Conservation (phyloP, 1,140 invertebrate species). For the Drosophila varians region DNA sequence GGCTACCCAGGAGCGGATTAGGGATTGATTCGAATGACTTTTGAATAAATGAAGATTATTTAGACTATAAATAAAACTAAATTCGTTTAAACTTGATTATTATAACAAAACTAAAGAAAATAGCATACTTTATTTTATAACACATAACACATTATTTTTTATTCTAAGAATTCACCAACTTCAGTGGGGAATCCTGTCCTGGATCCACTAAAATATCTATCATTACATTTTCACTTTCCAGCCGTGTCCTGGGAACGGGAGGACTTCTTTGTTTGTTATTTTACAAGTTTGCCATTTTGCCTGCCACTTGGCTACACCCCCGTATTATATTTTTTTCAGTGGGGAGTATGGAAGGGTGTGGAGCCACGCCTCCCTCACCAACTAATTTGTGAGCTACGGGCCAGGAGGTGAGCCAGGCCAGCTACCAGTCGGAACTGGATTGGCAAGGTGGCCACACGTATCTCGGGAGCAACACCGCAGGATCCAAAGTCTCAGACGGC, state of each 20-base stretch:
- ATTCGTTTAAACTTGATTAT: no score
- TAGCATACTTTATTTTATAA: no score
- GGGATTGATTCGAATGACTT: neutral
- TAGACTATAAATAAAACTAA: no score
- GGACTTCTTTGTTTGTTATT: conserved; percentile 45
- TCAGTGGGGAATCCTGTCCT: conserved; percentile 4
- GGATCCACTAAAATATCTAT: conserved; percentile 35
- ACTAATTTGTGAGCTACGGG: conserved; percentile 12
- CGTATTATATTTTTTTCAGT: conserved; percentile 6
- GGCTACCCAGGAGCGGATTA: conserved; percentile 10
- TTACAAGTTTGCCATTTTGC: conserved; percentile 47
- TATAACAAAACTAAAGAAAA: no score
- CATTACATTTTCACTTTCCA: conserved; percentile 37
- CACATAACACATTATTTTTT: no score
- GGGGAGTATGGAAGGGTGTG: conserved; percentile 35
- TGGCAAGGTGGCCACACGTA: conserved; percentile 54
- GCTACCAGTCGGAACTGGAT: conserved; percentile 52
- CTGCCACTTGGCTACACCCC: conserved; percentile 32
- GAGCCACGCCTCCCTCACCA: conserved; percentile 26
- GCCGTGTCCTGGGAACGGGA: conserved; percentile 8
- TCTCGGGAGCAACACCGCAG: conserved; percentile 24
- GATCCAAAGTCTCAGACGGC: conserved; percentile 4
- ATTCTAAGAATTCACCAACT: no score
- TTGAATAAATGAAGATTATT: no score
- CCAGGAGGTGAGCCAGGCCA: conserved; percentile 17